These are phyloP conservation scores for Phytoseiulus persimilis DNA, from an alignment of 2,888 invertebrate genomes.

Conservation along the genomic window DNA sequence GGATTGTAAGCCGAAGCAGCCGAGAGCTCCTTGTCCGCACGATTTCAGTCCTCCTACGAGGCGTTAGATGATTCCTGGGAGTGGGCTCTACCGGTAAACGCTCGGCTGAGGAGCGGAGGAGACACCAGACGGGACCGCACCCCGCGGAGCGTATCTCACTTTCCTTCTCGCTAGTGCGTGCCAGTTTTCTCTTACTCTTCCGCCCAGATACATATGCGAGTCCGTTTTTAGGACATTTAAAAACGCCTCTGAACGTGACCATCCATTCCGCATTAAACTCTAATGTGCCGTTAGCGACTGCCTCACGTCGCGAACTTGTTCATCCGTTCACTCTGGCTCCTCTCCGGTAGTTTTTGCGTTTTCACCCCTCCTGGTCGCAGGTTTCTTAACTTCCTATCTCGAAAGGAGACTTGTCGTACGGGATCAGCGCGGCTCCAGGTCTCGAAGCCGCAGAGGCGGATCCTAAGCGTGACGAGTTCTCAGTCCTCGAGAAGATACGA, in stretches of 20 bases:
- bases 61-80: too few relatives aligned
- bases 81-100: too few relatives aligned
- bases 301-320: neutral
- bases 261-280: conserved; percentile 36
- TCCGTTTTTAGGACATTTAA: neutral
- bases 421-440: neutral
- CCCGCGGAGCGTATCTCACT: neutral
- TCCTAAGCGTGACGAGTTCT: neutral
- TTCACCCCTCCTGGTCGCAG: neutral
- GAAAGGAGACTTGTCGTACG: neutral
- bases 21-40: too few relatives aligned
- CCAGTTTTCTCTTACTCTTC: neutral
- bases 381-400: neutral
- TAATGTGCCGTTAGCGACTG: conserved; percentile 17
- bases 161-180: neutral
- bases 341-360: neutral
- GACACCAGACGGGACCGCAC: too few relatives aligned
- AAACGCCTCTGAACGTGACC: conserved; percentile 10
- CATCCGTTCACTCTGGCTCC: neutral
- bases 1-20: too few relatives aligned
- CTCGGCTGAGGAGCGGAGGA: too few relatives aligned
- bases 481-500: neutral
- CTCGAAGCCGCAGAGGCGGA: neutral
- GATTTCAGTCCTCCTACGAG: too few relatives aligned
- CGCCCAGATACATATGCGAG: neutral